A percentile compares a stretch with the other conserved stretches of the same genome.
These are phyloP conservation scores for Drosophila leontia DNA, from an alignment of 1,140 invertebrate genomes.

Conservation along the genomic window DNA sequence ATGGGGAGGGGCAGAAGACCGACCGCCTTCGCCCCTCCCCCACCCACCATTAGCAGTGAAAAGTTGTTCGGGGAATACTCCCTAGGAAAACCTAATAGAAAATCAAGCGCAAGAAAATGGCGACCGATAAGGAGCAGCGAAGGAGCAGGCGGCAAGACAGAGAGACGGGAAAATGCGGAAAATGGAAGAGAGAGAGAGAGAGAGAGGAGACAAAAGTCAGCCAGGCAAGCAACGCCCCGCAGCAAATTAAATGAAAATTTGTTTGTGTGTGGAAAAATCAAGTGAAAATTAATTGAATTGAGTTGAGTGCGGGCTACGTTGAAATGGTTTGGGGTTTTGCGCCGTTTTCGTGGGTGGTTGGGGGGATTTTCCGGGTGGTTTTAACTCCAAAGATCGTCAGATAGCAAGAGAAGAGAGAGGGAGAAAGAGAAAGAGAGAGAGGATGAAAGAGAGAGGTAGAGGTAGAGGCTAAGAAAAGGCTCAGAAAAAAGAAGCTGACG, in stretches of 20 bases:
- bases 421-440: neutral
- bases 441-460: neutral
- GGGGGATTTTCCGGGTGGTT: neutral
- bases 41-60: conserved; percentile 37
- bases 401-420: conserved; percentile 19
- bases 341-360: conserved; percentile 3
- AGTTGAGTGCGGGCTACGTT: conserved; percentile 77
- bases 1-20: too few species aligned
- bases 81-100: conserved; percentile 67
- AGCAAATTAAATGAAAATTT: conserved; percentile 83
- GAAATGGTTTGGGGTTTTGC: conserved; percentile 47
- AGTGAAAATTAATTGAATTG: conserved; percentile 85
- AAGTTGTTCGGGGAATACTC: conserved; percentile 49
- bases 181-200: neutral
- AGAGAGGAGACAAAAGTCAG: neutral
- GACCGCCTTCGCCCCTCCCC: too few species aligned
- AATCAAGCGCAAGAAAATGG: conserved; percentile 79
- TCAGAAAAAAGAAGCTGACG: conserved; percentile 7
- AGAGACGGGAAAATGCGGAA: conserved; percentile 8
- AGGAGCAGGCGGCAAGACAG: neutral
- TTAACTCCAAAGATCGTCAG: conserved; percentile 26
- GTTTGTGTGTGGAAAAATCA: conserved; percentile 84
- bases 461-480: neutral
- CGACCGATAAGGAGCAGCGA: conserved; percentile 57
- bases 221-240: conserved; percentile 58